A percentile compares a stretch with the other conserved stretches of the same genome.
These are phyloP conservation scores for Noctua comes DNA, from an alignment of 2,888 invertebrate genomes.

Conservation along the genomic window DNA sequence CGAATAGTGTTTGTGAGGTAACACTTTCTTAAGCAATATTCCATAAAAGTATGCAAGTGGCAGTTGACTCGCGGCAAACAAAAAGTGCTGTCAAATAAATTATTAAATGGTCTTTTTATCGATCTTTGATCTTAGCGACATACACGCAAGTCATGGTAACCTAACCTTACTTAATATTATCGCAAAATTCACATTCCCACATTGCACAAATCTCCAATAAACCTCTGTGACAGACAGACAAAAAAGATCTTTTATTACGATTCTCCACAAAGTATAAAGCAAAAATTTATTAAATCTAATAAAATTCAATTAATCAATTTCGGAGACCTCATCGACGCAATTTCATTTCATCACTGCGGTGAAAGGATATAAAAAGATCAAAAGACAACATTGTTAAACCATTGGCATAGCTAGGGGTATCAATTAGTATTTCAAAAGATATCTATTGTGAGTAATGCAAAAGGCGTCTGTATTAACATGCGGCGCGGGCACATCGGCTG, in stretches of 20 bases:
- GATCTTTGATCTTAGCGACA: neutral
- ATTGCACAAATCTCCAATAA: neutral
- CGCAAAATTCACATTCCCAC: neutral
- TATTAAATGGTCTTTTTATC: neutral
- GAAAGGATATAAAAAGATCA: neutral
- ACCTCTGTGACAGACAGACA: neutral
- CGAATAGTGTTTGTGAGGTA: no score
- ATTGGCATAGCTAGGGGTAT: neutral
- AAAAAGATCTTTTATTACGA: neutral
- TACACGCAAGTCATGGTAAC: neutral
- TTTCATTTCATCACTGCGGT: neutral
- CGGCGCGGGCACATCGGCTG: neutral
- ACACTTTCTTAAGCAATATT: neutral
- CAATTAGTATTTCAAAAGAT: neutral
- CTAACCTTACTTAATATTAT: neutral
- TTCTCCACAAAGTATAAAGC: neutral
- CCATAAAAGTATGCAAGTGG: neutral
- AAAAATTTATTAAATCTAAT: neutral
- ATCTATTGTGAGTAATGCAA: neutral
- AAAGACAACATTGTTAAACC: neutral
- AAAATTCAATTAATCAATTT: neutral
- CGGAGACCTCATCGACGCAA: no score
- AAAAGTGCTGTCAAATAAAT: neutral
- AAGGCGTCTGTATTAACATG: neutral
- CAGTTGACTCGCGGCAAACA: neutral